phyloP scores from a whole-genome alignment of 2,797 vertebrate species.

The Halcyon smyrnensis region DNA sequence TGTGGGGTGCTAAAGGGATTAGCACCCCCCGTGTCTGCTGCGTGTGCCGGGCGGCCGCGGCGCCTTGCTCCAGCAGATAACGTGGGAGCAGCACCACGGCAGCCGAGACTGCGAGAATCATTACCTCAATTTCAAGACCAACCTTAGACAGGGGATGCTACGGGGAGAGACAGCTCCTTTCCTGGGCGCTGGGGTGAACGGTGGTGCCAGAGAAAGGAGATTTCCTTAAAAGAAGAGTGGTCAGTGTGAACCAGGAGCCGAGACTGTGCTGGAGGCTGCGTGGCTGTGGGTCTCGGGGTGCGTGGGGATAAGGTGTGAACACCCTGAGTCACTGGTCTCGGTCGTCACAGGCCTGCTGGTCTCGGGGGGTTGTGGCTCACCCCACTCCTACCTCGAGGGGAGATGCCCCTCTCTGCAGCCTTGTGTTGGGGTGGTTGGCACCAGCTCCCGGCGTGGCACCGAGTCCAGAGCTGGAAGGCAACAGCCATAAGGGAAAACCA shows the following conservation, averaged over 20 bases:
- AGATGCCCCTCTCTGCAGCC: accelerated
- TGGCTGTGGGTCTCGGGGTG: background rate
- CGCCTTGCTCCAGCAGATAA: background rate
- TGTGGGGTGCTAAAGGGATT: slow-evolving; percentile 45
- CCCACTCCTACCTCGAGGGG: background rate
- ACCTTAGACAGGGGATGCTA: background rate
- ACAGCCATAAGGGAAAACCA: background rate
- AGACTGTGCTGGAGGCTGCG: background rate
- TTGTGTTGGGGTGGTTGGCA: background rate
- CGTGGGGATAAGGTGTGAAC: background rate
- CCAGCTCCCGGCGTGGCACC: accelerated
- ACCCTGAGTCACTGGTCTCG: accelerated
- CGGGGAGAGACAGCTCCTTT: accelerated
- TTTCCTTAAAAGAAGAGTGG: background rate
- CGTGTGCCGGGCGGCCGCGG: background rate
- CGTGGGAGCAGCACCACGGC: background rate
- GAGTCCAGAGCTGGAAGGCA: background rate
- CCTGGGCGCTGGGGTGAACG: accelerated
- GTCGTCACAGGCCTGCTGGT: background rate
- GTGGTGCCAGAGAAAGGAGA: background rate
- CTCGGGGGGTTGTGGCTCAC: background rate
- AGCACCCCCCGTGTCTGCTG: background rate
- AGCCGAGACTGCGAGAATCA: background rate
- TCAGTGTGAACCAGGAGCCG: accelerated
- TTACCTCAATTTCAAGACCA: background rate